Conservation (phyloP, 2,113 vertebrate species). For the Zosterops borbonicus region DNA sequence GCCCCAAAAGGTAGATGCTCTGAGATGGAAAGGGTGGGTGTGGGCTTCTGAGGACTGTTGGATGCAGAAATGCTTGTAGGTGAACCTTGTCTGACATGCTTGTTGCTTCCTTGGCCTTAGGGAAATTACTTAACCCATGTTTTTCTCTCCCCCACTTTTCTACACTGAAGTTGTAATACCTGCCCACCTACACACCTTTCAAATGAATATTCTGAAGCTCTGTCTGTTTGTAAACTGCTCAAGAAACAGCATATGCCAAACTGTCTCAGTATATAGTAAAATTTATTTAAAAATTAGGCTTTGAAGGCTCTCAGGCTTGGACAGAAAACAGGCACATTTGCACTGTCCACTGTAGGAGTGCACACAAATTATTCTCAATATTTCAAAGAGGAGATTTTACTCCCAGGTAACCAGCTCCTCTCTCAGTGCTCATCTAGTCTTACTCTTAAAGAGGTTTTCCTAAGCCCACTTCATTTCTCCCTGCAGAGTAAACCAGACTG, state of each 20-base stretch:
- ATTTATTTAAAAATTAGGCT: background rate
- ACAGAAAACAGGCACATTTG: background rate
- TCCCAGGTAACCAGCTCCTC: background rate
- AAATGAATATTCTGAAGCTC: background rate
- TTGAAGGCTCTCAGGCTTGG: background rate
- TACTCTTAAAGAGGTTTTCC: background rate
- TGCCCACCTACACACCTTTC: slow-evolving; percentile 19
- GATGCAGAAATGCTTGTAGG: background rate
- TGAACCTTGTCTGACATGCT: background rate
- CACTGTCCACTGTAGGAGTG: background rate
- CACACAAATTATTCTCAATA: background rate
- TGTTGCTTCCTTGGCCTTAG: slow-evolving; percentile 13
- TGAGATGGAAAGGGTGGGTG: background rate
- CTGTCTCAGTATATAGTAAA: background rate
- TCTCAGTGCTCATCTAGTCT: background rate
- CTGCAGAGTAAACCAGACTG: background rate
- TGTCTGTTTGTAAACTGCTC: background rate
- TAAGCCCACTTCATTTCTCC: background rate
- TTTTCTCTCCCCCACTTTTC: background rate
- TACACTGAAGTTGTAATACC: slow-evolving; percentile 7
- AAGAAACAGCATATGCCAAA: background rate
- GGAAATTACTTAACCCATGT: background rate
- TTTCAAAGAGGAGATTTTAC: background rate
- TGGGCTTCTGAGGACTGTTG: background rate
- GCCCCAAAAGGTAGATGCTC: background rate